phyloP scores from a whole-genome alignment of 1,140 invertebrate species.

The Neuroterus valhalla region DNA sequence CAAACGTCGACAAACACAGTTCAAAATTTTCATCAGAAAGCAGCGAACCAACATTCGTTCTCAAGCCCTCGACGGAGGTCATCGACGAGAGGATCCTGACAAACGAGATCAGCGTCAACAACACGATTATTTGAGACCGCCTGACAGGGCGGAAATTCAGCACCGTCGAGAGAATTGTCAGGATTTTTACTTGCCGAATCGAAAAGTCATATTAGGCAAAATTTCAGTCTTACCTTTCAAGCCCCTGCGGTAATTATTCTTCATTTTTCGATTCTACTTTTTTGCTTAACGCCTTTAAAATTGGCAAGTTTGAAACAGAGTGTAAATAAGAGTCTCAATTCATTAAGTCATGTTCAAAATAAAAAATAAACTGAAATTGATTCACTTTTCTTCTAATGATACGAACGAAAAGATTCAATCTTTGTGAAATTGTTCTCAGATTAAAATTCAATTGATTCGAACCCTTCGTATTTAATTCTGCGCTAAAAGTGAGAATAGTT shows the following conservation, averaged over 20 bases:
- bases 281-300: not conserved
- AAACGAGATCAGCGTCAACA: conserved; percentile 55
- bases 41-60: conserved; percentile 44
- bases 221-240: not conserved
- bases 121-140: conserved; percentile 63
- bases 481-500: no score
- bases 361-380: not conserved
- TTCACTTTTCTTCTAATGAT: no score
- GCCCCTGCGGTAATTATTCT: not conserved
- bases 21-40: conserved; percentile 57
- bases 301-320: not conserved
- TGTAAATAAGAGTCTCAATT: conserved; percentile 10
- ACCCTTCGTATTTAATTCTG: no score
- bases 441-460: not conserved
- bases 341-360: not conserved
- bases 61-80: conserved; percentile 47
- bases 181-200: conserved; percentile 62
- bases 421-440: not conserved
- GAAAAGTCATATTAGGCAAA: conserved; percentile 46
- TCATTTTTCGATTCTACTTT: not conserved
- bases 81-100: conserved; percentile 50
- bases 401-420: not conserved
- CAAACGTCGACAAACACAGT: conserved; percentile 68
- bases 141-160: conserved; percentile 43
- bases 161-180: conserved; percentile 54